Base-by-base conservation (phyloP, 2,113 vertebrate genomes). In the Pungitius pungitius region DNA sequence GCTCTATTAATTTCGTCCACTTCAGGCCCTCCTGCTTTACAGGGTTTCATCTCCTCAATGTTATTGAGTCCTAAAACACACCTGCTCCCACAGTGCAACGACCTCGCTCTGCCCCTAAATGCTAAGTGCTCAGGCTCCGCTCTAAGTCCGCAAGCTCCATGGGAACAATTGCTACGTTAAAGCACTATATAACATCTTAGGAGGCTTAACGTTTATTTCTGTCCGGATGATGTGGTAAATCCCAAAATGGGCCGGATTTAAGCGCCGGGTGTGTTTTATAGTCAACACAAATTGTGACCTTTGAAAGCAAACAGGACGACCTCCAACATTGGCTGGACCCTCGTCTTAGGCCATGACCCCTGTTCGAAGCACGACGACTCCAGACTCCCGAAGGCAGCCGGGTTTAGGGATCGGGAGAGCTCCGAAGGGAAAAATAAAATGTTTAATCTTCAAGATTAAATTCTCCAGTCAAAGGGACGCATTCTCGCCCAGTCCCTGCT, bases 51-150 rank as follows among this genome's bases (percentile, higher is more conserved):
- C 84, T 84, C 73, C 73, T 40, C 67, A 17, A 12, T 20, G 20
- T 89, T 90, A 90, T 83, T 86, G 85, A 90, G 85, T 88, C 89
- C 87, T 90, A 85, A 91, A 90, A 89, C 80, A 86, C 90, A 90
- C 78, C 91, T 90, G 90, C 89, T 90, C 82, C 88, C 84, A 73
- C 78, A 26, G 73, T 14, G 81, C 1, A 8, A 26, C 26, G 52
- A 75, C 83, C 57, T 80, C 60, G 42, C 73, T 65, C 62, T 8
- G 68, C 61, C 69, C 33, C 84, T 81, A 76, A 84, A 85, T 27
- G 6, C 75, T 78, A 76, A 90, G 82, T 70, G 70, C 70, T 61
- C 63, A 30, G 6, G 72, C 77, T 86, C 73, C 57, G 77, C 80
- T 87, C 83, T 81, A 81, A 85, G 69, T 59, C 74, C 11, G 30